Evolutionary conservation across 2,113 vertebrate species (phyloP).

Genomic region (Erinaceus europaeus): DNA sequence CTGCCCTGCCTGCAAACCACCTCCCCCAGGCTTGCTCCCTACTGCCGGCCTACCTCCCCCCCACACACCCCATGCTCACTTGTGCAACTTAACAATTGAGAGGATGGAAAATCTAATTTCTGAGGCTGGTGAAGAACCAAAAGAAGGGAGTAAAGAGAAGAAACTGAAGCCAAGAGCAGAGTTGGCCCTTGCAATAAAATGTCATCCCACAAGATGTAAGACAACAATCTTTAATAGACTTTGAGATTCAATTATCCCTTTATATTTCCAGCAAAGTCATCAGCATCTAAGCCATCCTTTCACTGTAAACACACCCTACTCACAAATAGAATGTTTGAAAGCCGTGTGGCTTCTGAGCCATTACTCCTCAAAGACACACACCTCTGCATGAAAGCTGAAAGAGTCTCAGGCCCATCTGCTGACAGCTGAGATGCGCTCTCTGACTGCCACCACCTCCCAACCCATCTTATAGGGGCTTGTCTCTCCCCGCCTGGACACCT

Average conservation of each 20-base stretch:
- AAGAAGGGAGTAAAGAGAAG: not conserved
- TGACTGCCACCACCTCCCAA: not conserved
- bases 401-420: no score
- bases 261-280: not conserved
- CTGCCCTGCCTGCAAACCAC: not conserved
- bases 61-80: not conserved
- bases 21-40: fast-evolving
- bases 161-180: constrained; percentile 4
- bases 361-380: not conserved
- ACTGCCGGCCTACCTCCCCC: no score
- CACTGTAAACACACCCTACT: constrained; percentile 46
- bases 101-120: constrained; percentile 8
- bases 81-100: not conserved
- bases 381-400: not conserved
- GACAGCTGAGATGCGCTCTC: not conserved
- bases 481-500: not conserved
- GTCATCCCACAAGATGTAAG: constrained; percentile 28
- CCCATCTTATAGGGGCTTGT: not conserved
- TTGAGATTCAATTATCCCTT: constrained; percentile 53
- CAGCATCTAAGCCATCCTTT: constrained; percentile 21
- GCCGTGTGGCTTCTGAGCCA: not conserved
- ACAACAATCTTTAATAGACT: constrained; percentile 42
- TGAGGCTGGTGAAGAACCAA: not conserved
- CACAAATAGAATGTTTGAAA: constrained; percentile 22
- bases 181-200: constrained; percentile 29